These are phyloP conservation scores for Gallinago undulata DNA, from an alignment of 2,113 vertebrate genomes.

Conservation along the genomic window DNA sequence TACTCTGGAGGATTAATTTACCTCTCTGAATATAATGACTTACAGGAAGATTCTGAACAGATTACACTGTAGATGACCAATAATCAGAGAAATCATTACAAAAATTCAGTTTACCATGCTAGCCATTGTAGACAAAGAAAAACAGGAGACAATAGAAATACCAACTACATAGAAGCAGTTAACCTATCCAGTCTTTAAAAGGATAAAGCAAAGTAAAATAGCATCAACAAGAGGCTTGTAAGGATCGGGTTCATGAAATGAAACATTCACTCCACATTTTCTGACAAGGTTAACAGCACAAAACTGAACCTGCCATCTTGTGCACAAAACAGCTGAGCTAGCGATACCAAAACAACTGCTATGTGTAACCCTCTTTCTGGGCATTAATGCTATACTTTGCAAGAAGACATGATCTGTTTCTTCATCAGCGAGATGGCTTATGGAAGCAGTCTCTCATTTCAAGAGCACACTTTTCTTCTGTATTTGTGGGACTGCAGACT, in stretches of 20 bases:
- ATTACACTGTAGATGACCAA: not conserved
- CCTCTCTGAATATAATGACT: not conserved
- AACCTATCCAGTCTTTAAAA: not conserved
- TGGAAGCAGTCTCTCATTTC: not conserved
- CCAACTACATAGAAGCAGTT: not conserved
- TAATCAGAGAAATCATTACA: not conserved
- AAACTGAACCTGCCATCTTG: not conserved
- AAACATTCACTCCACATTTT: not conserved
- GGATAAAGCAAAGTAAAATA: not conserved
- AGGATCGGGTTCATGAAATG: not conserved
- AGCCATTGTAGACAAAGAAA: not conserved
- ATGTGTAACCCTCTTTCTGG: not conserved
- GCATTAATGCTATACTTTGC: accelerated
- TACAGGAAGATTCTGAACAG: not conserved
- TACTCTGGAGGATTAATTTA: not conserved
- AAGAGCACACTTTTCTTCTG: not conserved
- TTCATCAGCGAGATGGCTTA: not conserved
- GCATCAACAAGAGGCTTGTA: not conserved
- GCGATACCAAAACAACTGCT: not conserved
- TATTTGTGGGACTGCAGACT: not conserved
- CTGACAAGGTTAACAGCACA: not conserved
- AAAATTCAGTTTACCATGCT: not conserved
- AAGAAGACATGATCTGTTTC: not conserved
- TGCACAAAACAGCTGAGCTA: not conserved
- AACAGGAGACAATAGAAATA: not conserved